A percentile compares a stretch with the other conserved stretches of the same genome.
Conservation (phyloP, 2,113 vertebrate genomes). For the Malurus elegans region DNA sequence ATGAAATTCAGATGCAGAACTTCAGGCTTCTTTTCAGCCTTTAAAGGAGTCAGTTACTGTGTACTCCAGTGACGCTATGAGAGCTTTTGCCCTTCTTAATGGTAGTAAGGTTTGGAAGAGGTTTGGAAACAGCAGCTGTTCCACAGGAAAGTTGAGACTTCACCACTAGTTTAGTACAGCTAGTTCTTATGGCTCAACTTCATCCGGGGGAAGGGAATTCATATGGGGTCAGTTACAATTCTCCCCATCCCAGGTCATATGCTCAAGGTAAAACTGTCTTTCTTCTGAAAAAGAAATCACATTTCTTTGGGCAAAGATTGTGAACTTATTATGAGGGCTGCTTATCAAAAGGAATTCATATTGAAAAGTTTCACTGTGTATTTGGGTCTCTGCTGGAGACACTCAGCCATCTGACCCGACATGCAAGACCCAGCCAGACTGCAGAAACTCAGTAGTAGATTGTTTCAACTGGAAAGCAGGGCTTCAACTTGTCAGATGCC, state of each 20-base stretch:
- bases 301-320: accelerated
- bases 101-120: too few species aligned
- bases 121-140: neutral
- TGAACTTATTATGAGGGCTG: neutral
- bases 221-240: neutral
- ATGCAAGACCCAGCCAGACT: neutral
- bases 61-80: neutral
- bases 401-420: neutral
- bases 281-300: neutral
- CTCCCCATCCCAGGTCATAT: neutral
- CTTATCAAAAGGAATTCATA: neutral
- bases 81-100: neutral
- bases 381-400: neutral
- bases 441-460: neutral
- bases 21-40: neutral
- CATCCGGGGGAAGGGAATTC: neutral
- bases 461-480: neutral
- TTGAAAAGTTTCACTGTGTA: neutral
- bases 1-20: neutral
- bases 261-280: neutral
- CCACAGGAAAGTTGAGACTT: neutral
- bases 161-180: neutral
- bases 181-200: neutral
- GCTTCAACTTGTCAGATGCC: neutral
- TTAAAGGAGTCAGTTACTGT: neutral